Conservation (phyloP, 2,888 invertebrate species). For the Cryptocephalus moraei region DNA sequence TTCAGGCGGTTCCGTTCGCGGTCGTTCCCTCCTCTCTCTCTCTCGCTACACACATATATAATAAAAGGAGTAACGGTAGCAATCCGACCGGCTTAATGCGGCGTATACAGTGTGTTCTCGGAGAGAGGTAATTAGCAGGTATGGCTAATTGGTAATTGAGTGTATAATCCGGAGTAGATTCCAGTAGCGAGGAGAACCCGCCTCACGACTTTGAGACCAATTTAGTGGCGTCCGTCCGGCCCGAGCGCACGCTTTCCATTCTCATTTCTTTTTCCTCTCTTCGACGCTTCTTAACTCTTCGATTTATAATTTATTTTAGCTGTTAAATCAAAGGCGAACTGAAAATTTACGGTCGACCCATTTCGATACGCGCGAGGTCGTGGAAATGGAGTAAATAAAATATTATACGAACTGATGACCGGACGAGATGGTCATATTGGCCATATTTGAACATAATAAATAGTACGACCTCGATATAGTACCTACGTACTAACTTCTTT, state of each 20-base stretch:
- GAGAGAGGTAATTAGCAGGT: constrained; percentile 22
- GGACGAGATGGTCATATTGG: too few relatives aligned
- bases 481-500: too few relatives aligned
- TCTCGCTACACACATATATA: too few relatives aligned
- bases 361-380: too few relatives aligned
- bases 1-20: too few relatives aligned
- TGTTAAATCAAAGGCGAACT: neutral
- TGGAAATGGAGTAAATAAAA: neutral
- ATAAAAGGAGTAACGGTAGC: too few relatives aligned
- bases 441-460: too few relatives aligned
- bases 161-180: constrained; percentile 26
- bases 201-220: constrained; percentile 13
- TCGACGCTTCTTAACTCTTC: neutral
- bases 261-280: neutral
- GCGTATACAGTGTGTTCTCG: neutral
- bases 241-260: constrained; percentile 6
- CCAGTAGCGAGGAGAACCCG: constrained; percentile 24
- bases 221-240: constrained; percentile 1
- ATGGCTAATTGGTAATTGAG: constrained; percentile 30
- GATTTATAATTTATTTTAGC: constrained; percentile 6
- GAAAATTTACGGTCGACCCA: neutral
- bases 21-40: too few relatives aligned
- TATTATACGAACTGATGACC: neutral
- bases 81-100: too few relatives aligned
- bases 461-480: too few relatives aligned